Evolutionary conservation across 2,797 vertebrate species (phyloP).

Genomic region (Rhodeus uyekii): DNA sequence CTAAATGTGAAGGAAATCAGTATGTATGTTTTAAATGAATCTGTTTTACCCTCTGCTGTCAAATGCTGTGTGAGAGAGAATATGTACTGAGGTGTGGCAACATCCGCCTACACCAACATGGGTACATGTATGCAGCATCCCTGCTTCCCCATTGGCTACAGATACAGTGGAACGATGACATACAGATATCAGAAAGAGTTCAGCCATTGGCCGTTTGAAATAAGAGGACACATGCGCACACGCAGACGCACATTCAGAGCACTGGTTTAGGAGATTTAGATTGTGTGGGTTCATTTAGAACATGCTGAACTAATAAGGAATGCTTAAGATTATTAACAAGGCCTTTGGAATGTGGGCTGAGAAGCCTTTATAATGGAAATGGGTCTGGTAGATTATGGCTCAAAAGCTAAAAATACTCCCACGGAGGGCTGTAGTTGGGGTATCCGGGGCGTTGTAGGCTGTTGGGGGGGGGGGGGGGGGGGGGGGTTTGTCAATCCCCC

Average conservation of each 20-base stretch:
- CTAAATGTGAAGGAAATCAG: background rate
- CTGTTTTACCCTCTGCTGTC: background rate
- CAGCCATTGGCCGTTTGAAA: slow-evolving; percentile 65
- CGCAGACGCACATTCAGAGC: slow-evolving; percentile 8
- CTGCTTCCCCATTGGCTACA: slow-evolving; percentile 67
- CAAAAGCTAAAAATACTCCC: slow-evolving; percentile 23
- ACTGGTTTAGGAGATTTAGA: slow-evolving; percentile 7
- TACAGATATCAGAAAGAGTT: slow-evolving; percentile 55
- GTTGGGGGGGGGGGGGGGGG: too few relatives aligned
- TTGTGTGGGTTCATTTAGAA: slow-evolving; percentile 34
- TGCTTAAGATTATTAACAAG: slow-evolving; percentile 73
- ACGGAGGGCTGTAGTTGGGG: background rate
- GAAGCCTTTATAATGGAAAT: slow-evolving; percentile 72
- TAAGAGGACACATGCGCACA: background rate
- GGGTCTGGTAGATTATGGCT: slow-evolving; percentile 45
- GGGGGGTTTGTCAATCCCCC: too few relatives aligned
- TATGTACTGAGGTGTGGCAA: slow-evolving; percentile 43
- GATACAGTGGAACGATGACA: slow-evolving; percentile 71
- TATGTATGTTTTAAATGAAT: background rate
- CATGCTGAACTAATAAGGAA: slow-evolving; percentile 63
- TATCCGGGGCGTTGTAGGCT: background rate
- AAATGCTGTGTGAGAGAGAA: background rate
- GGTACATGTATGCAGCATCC: slow-evolving; percentile 62
- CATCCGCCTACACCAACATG: slow-evolving; percentile 52
- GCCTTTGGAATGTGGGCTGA: slow-evolving; percentile 63